These are phyloP conservation scores for Festucalex cinctus DNA, from an alignment of 2,113 vertebrate species.

Conservation along the genomic window DNA sequence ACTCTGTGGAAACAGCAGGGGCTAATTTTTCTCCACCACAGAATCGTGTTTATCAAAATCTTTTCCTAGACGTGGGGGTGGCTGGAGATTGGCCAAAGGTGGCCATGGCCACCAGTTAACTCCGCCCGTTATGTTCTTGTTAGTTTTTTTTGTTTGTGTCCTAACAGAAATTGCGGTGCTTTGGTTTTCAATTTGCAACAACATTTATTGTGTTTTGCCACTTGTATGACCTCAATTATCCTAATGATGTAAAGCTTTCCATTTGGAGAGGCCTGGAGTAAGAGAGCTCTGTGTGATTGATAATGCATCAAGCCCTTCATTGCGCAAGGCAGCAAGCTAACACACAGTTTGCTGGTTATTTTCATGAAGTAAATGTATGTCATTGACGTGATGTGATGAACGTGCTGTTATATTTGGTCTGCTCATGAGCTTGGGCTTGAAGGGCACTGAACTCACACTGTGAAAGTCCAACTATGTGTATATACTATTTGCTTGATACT, in stretches of 20 bases:
- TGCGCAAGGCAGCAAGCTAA: conserved; percentile 20
- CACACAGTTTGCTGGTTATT: conserved; percentile 48
- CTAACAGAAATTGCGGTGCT: background rate
- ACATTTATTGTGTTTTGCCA: background rate
- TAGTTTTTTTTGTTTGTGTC: too few species aligned
- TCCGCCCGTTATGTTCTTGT: too few species aligned
- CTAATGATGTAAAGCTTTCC: conserved; percentile 39
- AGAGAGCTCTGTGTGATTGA: conserved; percentile 45
- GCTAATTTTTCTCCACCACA: too few species aligned
- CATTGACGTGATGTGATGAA: conserved; percentile 58
- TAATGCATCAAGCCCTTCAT: conserved; percentile 12
- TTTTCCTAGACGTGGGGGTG: too few species aligned
- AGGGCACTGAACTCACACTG: conserved; percentile 28
- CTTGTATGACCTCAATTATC: conserved; percentile 23
- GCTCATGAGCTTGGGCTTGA: conserved; percentile 19
- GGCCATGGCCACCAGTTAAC: too few species aligned
- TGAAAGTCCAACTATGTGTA: conserved; percentile 9
- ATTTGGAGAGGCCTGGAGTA: conserved; percentile 23
- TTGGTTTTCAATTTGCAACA: background rate
- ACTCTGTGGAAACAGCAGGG: too few species aligned
- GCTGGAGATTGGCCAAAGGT: too few species aligned
- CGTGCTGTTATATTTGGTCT: conserved; percentile 49
- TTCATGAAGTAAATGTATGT: conserved; percentile 64
- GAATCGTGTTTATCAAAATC: too few species aligned
- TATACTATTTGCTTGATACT: background rate